Evolutionary conservation across 2,888 invertebrate species (phyloP).

Genomic region (Drosophila dives): DNA sequence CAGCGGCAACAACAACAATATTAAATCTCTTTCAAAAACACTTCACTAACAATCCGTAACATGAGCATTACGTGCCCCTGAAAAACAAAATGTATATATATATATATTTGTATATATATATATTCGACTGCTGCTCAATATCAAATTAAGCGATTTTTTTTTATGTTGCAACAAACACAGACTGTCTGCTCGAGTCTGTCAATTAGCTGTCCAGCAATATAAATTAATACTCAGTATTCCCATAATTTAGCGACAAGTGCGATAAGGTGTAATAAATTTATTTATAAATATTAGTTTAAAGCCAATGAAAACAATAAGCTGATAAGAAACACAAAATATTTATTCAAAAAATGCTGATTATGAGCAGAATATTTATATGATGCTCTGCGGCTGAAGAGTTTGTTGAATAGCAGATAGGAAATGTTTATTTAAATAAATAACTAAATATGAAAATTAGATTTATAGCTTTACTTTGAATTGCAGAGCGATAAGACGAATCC

Average conservation of each 20-base stretch:
- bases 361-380: neutral
- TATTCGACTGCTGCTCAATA: slow-evolving; percentile 8
- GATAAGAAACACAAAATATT: slow-evolving; percentile 15
- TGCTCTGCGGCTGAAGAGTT: neutral
- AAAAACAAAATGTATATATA: neutral
- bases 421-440: neutral
- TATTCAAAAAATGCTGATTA: slow-evolving; percentile 1
- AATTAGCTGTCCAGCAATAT: slow-evolving; percentile 37
- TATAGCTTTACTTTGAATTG: slow-evolving; percentile 3
- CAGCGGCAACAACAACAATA: neutral
- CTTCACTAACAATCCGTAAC: slow-evolving; percentile 33
- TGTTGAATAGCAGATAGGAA: neutral
- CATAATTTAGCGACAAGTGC: neutral
- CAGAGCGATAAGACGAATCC: slow-evolving; percentile 21
- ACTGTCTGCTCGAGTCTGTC: slow-evolving; percentile 3
- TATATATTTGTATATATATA: neutral
- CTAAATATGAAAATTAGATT: neutral
- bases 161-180: slow-evolving; percentile 11
- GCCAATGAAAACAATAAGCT: slow-evolving; percentile 3
- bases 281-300: neutral
- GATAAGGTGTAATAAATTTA: neutral
- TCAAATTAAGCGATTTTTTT: slow-evolving; percentile 9
- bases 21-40: slow-evolving; percentile 16
- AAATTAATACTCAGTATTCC: slow-evolving; percentile 9
- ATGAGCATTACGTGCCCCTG: slow-evolving; percentile 24